These are phyloP conservation scores for Drosophila orena DNA, from an alignment of 1,140 invertebrate genomes.

Conservation along the genomic window DNA sequence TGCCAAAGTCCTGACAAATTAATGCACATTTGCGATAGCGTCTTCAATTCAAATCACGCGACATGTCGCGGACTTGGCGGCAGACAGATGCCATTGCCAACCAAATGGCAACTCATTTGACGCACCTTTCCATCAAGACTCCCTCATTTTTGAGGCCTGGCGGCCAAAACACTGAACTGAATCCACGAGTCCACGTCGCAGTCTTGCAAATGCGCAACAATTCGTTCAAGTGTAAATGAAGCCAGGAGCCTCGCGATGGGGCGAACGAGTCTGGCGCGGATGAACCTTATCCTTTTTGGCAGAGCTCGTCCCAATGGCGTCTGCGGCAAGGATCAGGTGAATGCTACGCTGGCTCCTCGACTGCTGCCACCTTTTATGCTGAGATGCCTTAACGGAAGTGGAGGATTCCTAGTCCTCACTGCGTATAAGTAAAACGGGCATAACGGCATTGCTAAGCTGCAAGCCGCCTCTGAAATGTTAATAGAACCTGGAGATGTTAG, in stretches of 20 bases:
- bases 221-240: constrained; percentile 83
- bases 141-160: constrained; percentile 4
- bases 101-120: constrained; percentile 66
- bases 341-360: not conserved
- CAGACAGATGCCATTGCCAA: constrained; percentile 67
- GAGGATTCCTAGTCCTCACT: not conserved
- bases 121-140: constrained; percentile 19
- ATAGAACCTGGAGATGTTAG: constrained; percentile 1
- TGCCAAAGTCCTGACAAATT: constrained; percentile 67
- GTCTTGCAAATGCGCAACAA: constrained; percentile 78
- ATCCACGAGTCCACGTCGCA: constrained; percentile 1
- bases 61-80: constrained; percentile 58
- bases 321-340: constrained; percentile 41
- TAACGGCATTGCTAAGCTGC: not conserved
- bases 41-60: constrained; percentile 78
- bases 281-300: constrained; percentile 14
- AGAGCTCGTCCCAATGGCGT: constrained; percentile 31
- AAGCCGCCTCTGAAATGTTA: not conserved
- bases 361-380: constrained; percentile 27
- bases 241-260: constrained; percentile 17
- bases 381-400: constrained; percentile 21
- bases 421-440: not conserved
- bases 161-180: constrained; percentile 62
- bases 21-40: constrained; percentile 71
- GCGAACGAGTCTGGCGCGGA: constrained; percentile 6